Evolutionary conservation across 2,113 vertebrate genomes (phyloP).

Genomic region (Elephas maximus): DNA sequence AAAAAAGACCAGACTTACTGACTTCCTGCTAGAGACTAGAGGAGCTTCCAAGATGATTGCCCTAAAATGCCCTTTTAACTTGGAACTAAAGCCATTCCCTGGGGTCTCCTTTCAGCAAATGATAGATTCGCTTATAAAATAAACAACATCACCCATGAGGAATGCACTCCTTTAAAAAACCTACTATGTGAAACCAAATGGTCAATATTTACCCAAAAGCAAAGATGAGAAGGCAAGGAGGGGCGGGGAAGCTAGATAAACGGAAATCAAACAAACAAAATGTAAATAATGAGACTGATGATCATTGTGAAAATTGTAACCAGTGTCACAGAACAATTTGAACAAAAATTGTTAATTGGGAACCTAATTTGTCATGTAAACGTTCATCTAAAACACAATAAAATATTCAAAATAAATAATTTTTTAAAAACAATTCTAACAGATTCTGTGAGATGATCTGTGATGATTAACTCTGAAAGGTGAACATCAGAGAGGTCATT

Average conservation of each 20-base stretch:
- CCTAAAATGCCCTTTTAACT: too few species aligned
- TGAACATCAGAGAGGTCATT: neutral
- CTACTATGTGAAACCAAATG: too few species aligned
- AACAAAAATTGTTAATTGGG: neutral
- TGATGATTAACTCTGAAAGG: slow-evolving; percentile 36
- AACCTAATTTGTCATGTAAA: neutral
- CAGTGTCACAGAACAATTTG: neutral
- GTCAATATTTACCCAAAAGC: too few species aligned
- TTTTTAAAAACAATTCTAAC: neutral
- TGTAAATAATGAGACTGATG: neutral
- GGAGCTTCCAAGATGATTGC: neutral
- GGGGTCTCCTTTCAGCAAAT: too few species aligned
- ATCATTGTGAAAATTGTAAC: neutral
- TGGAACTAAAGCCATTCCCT: too few species aligned
- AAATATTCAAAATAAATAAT: neutral
- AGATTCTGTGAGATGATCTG: neutral
- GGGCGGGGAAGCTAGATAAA: neutral
- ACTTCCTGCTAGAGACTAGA: neutral
- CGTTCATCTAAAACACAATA: neutral
- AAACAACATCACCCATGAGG: too few species aligned
- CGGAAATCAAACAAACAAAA: neutral
- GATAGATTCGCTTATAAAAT: too few species aligned
- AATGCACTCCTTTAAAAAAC: too few species aligned
- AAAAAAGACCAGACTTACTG: neutral
- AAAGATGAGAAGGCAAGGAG: neutral